These are phyloP conservation scores for Pseudochirops cupreus DNA, from an alignment of 2,797 vertebrate genomes.

Conservation along the genomic window DNA sequence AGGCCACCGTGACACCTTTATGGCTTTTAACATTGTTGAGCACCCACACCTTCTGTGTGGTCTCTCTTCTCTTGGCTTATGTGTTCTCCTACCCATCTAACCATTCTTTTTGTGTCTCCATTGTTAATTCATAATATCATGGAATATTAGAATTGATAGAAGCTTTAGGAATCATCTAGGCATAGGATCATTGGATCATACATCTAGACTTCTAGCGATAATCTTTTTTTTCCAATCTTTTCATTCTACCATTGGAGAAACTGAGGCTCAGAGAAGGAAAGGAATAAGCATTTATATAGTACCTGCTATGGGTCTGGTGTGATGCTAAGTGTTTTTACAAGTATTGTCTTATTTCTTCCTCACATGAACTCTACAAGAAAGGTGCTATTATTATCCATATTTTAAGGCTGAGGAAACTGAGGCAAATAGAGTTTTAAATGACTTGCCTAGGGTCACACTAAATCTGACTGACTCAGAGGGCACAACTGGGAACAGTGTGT, in stretches of 20 bases:
- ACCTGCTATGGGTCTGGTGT: not conserved
- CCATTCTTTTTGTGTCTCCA: too few species aligned
- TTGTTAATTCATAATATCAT: too few species aligned
- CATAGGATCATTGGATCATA: too few species aligned
- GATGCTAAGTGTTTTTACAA: not conserved
- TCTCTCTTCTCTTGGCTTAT: too few species aligned
- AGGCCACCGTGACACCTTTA: too few species aligned
- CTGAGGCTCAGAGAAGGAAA: not conserved
- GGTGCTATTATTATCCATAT: not conserved
- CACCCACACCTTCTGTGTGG: too few species aligned
- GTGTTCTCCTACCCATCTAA: too few species aligned
- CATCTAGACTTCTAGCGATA: too few species aligned
- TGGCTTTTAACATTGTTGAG: too few species aligned
- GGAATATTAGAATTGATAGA: too few species aligned
- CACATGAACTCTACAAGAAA: not conserved
- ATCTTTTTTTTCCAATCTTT: not conserved
- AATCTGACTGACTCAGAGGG: not conserved
- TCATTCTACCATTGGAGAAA: not conserved
- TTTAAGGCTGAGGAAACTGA: not conserved
- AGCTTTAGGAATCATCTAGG: too few species aligned
- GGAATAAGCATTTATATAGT: not conserved
- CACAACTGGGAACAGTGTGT: not conserved
- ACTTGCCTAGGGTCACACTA: not conserved
- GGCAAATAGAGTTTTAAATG: not conserved
- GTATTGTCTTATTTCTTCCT: not conserved